phyloP scores from a whole-genome alignment of 2,888 invertebrate species.

The Phytoseiulus persimilis region DNA sequence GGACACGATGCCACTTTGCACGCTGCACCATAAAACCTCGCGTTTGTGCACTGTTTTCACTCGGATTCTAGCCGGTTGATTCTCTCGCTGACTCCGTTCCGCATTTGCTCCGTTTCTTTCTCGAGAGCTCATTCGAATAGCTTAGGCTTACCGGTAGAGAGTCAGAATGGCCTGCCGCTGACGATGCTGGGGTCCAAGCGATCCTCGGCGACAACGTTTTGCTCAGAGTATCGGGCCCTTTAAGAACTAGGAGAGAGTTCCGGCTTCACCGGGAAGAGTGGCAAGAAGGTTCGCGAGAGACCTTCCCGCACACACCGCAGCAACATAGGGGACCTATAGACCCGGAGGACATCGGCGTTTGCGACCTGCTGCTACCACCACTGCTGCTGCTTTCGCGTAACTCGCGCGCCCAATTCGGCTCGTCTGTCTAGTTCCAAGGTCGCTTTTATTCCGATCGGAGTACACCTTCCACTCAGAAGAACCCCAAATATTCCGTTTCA shows the following conservation, averaged over 20 bases:
- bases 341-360: slow-evolving; percentile 5
- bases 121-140: background rate
- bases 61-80: background rate
- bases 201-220: background rate
- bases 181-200: background rate
- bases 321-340: background rate
- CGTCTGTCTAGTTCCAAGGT: background rate
- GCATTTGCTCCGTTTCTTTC: background rate
- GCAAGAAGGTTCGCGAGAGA: background rate
- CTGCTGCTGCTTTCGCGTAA: background rate
- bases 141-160: slow-evolving; percentile 5
- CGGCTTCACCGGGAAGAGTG: background rate
- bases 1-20: background rate
- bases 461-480: background rate
- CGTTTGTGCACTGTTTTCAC: background rate
- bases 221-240: background rate
- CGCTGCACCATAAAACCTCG: background rate
- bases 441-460: background rate
- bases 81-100: background rate
- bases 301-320: background rate
- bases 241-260: background rate
- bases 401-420: background rate
- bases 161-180: background rate
- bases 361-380: background rate
- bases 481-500: background rate